Evolutionary conservation across 2,888 invertebrate species (phyloP), one percentile per base, ranked within the genome.

Genomic region (Podotricha telesiphe): DNA sequence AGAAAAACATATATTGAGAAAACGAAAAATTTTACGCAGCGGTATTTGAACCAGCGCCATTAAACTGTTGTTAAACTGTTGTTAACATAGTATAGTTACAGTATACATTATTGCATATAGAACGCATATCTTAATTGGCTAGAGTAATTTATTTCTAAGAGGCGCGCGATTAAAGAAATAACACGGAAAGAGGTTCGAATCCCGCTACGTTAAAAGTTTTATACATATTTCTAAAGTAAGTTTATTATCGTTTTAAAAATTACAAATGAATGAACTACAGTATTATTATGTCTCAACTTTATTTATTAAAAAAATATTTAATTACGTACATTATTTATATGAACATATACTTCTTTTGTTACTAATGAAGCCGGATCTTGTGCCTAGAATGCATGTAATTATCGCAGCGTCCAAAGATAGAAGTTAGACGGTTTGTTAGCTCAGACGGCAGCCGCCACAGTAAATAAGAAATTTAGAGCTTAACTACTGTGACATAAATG

Each of bases 401-500:
- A 37, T 47, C 37, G 61, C 50, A 45, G 48, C 51, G 45, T 37
- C 62, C 61, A 67, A 67, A 67, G 67, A 67, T 37, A 53, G 61
- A 63, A 70, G 67, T 56, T 65, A 47, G 45, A 45, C 51, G 65
- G 65, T 65, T 68, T 63, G 50, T 64, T 66, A 62, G 65, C 37
- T 69, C 67, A 62, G 71, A 69, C 61, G 58, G 34, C 65, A 75
- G 65, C 62, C 69, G 73, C 74, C 73, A 69, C 74, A 75, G 69
- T 79, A 79, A 78, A 77, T 79, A 77, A 78, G 78, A 81, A 78
- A 83, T 83, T 80, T 82, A 82, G 80, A 79, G 76, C 81, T 80
- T 81, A 79, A 79, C 79, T 79, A 82, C 80, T 79, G 80, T 81
- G 83, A 82, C 81, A 89, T 90, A 90, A 89, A 90, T 91, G 90